A percentile compares a stretch with the other conserved stretches of the same genome.
phyloP scores from a whole-genome alignment of 2,797 vertebrate species.

The Clarias fuscus region DNA sequence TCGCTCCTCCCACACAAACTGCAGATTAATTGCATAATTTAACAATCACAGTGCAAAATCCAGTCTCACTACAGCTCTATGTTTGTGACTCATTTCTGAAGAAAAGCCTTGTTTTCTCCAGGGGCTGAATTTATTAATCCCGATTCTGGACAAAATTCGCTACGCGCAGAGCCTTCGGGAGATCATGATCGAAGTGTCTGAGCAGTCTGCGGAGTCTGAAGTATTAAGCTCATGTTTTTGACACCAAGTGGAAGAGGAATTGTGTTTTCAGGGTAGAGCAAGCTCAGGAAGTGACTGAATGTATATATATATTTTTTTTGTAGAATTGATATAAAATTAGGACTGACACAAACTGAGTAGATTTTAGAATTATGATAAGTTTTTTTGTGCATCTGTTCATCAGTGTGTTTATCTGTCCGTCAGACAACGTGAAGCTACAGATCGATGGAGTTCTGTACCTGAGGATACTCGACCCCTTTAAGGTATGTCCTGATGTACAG shows the following conservation, averaged over 20 bases:
- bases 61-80: no score
- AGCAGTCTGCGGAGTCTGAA: conserved; percentile 85
- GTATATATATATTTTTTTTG: neutral
- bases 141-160: conserved; percentile 85
- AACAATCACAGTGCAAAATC: no score
- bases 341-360: neutral
- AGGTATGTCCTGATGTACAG: conserved; percentile 71
- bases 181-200: conserved; percentile 95
- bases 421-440: conserved; percentile 95
- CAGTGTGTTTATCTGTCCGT: neutral
- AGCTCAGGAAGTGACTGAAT: neutral
- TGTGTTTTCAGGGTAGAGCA: no score
- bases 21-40: no score
- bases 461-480: conserved; percentile 91
- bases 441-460: conserved; percentile 96
- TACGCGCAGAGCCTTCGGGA: conserved; percentile 97
- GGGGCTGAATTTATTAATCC: conserved; percentile 95
- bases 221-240: neutral
- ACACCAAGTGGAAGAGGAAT: neutral
- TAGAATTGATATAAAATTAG: neutral
- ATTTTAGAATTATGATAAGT: no score
- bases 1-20: no score
- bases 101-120: conserved; percentile 56
- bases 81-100: no score
- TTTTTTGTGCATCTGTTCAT: neutral